phyloP scores from a whole-genome alignment of 1,140 invertebrate genomes.

The Pristionchus pacificus region DNA sequence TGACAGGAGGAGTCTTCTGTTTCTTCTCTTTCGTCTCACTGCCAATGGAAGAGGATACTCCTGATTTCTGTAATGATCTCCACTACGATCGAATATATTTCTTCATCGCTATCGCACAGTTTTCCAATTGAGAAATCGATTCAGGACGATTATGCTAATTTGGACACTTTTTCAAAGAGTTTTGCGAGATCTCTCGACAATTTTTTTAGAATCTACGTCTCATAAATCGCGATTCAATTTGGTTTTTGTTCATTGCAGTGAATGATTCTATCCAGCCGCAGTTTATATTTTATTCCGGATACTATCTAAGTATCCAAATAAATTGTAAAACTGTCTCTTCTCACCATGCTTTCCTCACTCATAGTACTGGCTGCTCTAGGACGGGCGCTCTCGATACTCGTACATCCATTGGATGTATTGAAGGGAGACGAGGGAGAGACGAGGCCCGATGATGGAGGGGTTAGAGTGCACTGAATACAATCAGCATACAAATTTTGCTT shows the following conservation, averaged over 20 bases:
- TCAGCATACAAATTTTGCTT: background rate
- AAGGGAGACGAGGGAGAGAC: background rate
- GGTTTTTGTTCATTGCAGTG: no score
- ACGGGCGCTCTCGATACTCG: background rate
- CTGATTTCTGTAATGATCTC: background rate
- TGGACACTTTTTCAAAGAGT: no score
- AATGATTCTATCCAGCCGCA: no score
- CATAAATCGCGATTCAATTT: background rate
- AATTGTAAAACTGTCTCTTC: no score
- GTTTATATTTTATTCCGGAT: no score
- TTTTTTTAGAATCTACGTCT: background rate
- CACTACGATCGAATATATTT: background rate
- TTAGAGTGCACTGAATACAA: background rate
- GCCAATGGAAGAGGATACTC: background rate
- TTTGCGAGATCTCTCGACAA: no score
- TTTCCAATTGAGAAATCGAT: background rate
- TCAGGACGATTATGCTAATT: background rate
- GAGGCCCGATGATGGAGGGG: background rate
- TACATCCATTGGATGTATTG: background rate
- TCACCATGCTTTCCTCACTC: background rate
- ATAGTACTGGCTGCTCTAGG: background rate
- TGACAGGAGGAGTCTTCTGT: background rate
- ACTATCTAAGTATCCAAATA: no score
- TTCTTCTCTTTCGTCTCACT: background rate
- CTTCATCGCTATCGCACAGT: background rate